Percentiles rank a stretch among this genome's conserved stretches.
Conservation (phyloP, 2,888 invertebrate genomes). For the Eupithecia pulchellata region DNA sequence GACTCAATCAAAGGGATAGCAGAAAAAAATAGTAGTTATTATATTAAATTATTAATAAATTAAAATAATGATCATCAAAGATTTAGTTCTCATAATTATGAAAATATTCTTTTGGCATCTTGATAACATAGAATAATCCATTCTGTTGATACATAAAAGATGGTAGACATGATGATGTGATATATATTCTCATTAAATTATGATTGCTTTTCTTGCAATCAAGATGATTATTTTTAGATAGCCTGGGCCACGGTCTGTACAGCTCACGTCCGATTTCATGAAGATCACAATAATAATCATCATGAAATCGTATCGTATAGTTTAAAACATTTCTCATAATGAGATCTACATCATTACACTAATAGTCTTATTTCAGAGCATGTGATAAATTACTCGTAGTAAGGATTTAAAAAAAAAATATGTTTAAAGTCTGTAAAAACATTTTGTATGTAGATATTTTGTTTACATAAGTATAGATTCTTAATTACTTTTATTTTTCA, state of each 20-base stretch:
- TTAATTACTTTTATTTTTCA: neutral
- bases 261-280: neutral
- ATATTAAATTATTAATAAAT: no score
- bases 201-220: neutral
- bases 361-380: conserved; percentile 1
- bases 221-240: neutral
- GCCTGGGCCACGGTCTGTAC: neutral
- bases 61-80: no score
- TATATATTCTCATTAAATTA: no score
- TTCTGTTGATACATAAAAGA: no score
- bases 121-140: no score
- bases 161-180: no score
- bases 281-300: neutral
- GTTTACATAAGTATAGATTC: neutral
- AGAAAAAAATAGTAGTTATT: no score
- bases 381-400: neutral
- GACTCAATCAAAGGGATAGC: neutral
- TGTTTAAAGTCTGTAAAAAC: neutral
- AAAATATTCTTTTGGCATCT: no score
- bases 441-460: neutral
- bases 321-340: neutral
- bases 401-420: neutral
- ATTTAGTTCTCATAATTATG: no score
- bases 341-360: conserved; percentile 3
- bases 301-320: no score